Conservation (phyloP, 2,888 invertebrate genomes). For the Drosophila antonietae region DNA sequence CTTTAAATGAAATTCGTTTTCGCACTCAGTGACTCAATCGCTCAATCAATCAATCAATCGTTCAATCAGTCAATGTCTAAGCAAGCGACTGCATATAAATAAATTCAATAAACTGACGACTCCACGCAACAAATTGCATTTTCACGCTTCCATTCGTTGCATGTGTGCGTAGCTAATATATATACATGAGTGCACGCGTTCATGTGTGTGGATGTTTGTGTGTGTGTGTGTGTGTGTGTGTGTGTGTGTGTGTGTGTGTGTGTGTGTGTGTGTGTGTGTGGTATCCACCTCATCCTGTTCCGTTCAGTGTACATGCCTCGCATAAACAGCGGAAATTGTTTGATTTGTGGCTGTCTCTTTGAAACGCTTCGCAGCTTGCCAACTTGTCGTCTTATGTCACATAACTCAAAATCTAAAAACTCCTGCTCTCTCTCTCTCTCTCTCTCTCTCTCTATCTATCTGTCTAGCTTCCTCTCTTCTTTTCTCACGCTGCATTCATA, state of each 20-base stretch:
- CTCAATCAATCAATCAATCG: constrained; percentile 58
- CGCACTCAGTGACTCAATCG: constrained; percentile 40
- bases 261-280: neutral
- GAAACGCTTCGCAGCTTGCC: constrained; percentile 13
- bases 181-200: neutral
- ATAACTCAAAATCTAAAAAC: neutral
- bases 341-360: constrained; percentile 54
- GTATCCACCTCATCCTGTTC: constrained; percentile 1
- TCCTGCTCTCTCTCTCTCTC: neutral
- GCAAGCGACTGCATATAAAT: constrained; percentile 66
- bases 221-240: neutral
- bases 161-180: constrained; percentile 1
- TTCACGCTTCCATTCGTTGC: constrained; percentile 16
- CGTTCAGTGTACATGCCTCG: constrained; percentile 1
- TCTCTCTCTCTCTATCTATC: too few relatives aligned
- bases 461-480: neutral
- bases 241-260: neutral
- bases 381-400: constrained; percentile 8
- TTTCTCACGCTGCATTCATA: constrained; percentile 7
- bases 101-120: constrained; percentile 71
- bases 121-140: constrained; percentile 69
- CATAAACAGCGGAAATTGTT: constrained; percentile 58
- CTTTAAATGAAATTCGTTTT: constrained; percentile 39
- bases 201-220: neutral
- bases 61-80: constrained; percentile 68